phyloP scores from a whole-genome alignment of 2,797 vertebrate genomes.

The Acestrorhynchus altus region DNA sequence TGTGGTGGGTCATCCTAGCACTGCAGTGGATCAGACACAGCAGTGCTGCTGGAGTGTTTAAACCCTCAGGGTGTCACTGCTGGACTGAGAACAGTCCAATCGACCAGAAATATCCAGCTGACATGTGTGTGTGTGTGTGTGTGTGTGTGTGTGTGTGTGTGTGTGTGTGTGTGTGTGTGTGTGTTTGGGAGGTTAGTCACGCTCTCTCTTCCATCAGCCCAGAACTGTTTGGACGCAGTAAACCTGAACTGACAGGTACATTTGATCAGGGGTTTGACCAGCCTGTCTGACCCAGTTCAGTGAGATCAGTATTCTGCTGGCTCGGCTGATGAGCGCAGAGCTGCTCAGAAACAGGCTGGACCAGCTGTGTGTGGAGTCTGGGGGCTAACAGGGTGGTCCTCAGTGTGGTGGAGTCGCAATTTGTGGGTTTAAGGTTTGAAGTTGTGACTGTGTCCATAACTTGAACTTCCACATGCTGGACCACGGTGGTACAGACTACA shows the following conservation, averaged over 20 bases:
- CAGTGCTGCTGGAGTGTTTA: too few relatives aligned
- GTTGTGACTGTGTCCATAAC: not conserved
- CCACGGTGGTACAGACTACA: too few relatives aligned
- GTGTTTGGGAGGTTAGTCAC: not conserved
- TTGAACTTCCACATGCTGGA: too few relatives aligned
- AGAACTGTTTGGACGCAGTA: not conserved
- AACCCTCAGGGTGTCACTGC: too few relatives aligned
- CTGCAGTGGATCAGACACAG: too few relatives aligned
- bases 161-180: not conserved
- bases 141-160: too few relatives aligned
- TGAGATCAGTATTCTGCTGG: not conserved
- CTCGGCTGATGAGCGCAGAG: too few relatives aligned
- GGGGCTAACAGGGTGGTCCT: not conserved
- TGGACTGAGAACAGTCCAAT: too few relatives aligned
- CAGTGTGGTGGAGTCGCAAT: not conserved
- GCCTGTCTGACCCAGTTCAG: slow-evolving; percentile 2
- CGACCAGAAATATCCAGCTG: too few relatives aligned
- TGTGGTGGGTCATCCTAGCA: too few relatives aligned
- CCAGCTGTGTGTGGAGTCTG: not conserved
- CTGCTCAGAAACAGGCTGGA: too few relatives aligned
- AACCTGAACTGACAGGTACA: not conserved
- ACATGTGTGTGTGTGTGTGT: too few relatives aligned
- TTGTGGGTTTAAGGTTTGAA: not conserved
- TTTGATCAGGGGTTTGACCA: not conserved
- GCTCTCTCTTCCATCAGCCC: not conserved